Conservation (phyloP, 2,888 invertebrate species). For the Drosophila kanekoi region DNA sequence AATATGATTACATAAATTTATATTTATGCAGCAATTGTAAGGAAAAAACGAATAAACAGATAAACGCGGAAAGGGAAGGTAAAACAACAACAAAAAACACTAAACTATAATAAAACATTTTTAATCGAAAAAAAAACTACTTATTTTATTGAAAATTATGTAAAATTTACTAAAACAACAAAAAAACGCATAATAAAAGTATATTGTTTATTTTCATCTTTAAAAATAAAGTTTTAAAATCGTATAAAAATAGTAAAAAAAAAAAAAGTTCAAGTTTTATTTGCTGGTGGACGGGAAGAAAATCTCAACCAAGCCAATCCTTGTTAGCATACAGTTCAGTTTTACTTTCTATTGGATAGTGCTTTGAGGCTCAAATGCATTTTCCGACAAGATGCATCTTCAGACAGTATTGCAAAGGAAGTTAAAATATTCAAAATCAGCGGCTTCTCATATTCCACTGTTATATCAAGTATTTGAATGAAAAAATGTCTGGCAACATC, state of each 20-base stretch:
- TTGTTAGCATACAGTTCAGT: too few relatives aligned
- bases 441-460: background rate
- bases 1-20: constrained; percentile 76
- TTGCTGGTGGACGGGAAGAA: background rate
- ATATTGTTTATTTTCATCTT: constrained; percentile 86
- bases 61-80: constrained; percentile 66
- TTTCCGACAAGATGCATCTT: too few relatives aligned
- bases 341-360: too few relatives aligned
- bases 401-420: too few relatives aligned
- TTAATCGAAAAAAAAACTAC: constrained; percentile 82
- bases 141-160: constrained; percentile 80
- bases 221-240: constrained; percentile 86
- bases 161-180: constrained; percentile 74
- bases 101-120: constrained; percentile 84
- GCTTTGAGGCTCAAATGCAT: too few relatives aligned
- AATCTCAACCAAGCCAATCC: too few relatives aligned
- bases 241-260: constrained; percentile 84
- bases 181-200: constrained; percentile 79
- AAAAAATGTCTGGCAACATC: constrained; percentile 4
- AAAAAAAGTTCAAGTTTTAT: constrained; percentile 12
- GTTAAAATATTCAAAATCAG: background rate
- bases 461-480: background rate
- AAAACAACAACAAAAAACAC: constrained; percentile 71
- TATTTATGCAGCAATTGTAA: constrained; percentile 74
- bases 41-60: constrained; percentile 53